phyloP scores from a whole-genome alignment of 1,140 invertebrate genomes.

The Dermatophagoides farinae region DNA sequence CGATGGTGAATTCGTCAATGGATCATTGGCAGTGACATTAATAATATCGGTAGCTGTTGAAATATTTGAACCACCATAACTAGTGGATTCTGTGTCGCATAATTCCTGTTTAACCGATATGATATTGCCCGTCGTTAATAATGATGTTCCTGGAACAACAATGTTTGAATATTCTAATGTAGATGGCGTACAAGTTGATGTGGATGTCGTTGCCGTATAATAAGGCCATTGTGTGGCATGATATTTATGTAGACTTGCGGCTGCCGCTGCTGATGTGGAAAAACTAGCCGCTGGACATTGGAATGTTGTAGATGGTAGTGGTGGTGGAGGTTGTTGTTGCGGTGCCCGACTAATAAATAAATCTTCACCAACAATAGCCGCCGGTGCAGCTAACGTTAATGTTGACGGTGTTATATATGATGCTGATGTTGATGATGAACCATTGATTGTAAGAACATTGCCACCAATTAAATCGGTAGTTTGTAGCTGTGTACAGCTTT shows the following conservation, averaged over 20 bases:
- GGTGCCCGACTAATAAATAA: not conserved
- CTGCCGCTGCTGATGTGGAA: constrained; percentile 26
- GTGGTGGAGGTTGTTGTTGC: constrained; percentile 13
- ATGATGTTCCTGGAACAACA: not conserved
- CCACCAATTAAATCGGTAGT: not conserved
- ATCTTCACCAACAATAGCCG: not conserved
- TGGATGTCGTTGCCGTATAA: not conserved
- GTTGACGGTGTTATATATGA: constrained; percentile 35
- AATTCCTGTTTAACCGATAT: too few relatives aligned
- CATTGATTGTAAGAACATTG: not conserved
- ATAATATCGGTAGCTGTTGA: not conserved
- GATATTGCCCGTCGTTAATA: too few relatives aligned
- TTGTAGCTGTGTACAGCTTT: not conserved
- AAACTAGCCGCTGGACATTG: constrained; percentile 19
- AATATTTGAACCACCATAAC: too few relatives aligned
- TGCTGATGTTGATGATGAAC: not conserved
- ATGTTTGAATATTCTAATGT: constrained; percentile 11
- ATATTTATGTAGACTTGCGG: constrained; percentile 19
- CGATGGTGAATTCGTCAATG: not conserved
- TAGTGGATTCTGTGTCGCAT: too few relatives aligned
- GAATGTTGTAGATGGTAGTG: constrained; percentile 17
- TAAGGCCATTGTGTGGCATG: not conserved
- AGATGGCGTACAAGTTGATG: not conserved
- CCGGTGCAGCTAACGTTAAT: constrained; percentile 11
- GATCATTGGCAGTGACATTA: not conserved